Percentiles rank a stretch among this genome's conserved stretches.
phyloP scores from a whole-genome alignment of 2,888 invertebrate genomes.

The Lottia scabra region DNA sequence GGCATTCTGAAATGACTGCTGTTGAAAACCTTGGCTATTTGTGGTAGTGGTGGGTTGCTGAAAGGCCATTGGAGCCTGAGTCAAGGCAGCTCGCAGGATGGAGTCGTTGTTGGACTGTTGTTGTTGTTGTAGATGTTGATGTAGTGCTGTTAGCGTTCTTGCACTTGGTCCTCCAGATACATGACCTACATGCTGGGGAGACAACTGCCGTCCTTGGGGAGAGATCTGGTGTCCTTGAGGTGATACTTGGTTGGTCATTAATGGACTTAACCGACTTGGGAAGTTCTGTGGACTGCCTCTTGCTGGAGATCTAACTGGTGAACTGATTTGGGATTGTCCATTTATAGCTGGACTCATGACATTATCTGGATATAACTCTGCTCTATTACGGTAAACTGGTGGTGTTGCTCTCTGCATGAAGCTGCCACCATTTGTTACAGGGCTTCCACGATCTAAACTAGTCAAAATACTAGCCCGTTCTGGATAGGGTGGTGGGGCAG shows the following conservation, averaged over 20 bases:
- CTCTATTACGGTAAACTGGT: constrained; percentile 22
- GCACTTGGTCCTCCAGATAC: constrained; percentile 21
- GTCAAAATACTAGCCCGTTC: constrained; percentile 23
- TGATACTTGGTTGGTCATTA: constrained; percentile 21
- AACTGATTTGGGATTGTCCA: constrained; percentile 26
- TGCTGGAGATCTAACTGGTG: constrained; percentile 51
- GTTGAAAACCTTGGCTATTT: not conserved
- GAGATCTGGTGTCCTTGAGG: constrained; percentile 29
- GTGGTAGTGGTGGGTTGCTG: constrained; percentile 23
- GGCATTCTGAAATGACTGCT: constrained; percentile 11
- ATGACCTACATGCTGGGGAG: constrained; percentile 41
- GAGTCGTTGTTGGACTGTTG: constrained; percentile 51
- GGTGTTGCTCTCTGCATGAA: constrained; percentile 17
- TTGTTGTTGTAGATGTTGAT: constrained; percentile 48
- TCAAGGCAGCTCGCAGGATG: constrained; percentile 57
- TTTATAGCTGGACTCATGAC: not conserved
- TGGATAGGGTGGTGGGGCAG: constrained; percentile 69
- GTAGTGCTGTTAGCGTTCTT: constrained; percentile 31
- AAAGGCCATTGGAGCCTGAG: constrained; percentile 31
- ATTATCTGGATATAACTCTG: not conserved
- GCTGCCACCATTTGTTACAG: constrained; percentile 12
- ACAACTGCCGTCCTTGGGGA: constrained; percentile 46
- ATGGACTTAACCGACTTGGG: constrained; percentile 39
- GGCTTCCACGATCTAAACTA: not conserved
- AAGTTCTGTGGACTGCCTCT: constrained; percentile 44